These are phyloP conservation scores for Epistrophe grossulariae DNA, from an alignment of 2,888 invertebrate species.

Conservation along the genomic window DNA sequence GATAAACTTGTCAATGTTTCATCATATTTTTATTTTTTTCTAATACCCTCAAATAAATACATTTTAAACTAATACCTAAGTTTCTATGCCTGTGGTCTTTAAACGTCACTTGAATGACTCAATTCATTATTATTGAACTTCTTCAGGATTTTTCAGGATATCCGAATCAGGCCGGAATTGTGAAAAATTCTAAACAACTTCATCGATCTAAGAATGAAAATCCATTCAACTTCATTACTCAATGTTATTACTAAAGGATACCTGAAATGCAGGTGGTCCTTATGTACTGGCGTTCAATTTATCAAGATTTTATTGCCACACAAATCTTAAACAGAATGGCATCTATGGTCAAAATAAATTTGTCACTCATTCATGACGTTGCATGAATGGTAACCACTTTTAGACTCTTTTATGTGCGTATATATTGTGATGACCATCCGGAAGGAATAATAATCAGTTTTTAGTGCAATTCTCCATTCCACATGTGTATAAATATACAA, in stretches of 20 bases:
- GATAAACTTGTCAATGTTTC: too few species aligned
- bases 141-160: slow-evolving; percentile 16
- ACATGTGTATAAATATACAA: background rate
- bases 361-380: slow-evolving; percentile 62
- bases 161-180: background rate
- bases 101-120: background rate
- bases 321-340: slow-evolving; percentile 25
- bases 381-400: slow-evolving; percentile 66
- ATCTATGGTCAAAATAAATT: slow-evolving; percentile 56
- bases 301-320: slow-evolving; percentile 52
- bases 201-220: background rate
- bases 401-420: background rate
- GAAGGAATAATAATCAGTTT: slow-evolving; percentile 73
- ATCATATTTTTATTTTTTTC: too few species aligned
- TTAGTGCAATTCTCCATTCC: slow-evolving; percentile 52
- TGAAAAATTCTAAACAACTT: slow-evolving; percentile 3
- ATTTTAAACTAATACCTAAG: too few species aligned
- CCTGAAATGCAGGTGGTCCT: slow-evolving; percentile 62
- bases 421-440: slow-evolving; percentile 32
- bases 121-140: background rate
- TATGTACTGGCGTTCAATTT: slow-evolving; percentile 32
- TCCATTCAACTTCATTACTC: background rate
- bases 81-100: background rate
- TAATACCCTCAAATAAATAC: too few species aligned
- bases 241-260: background rate